Evolutionary conservation across 1,140 invertebrate genomes (phyloP).

Genomic region (Heliothis virescens): DNA sequence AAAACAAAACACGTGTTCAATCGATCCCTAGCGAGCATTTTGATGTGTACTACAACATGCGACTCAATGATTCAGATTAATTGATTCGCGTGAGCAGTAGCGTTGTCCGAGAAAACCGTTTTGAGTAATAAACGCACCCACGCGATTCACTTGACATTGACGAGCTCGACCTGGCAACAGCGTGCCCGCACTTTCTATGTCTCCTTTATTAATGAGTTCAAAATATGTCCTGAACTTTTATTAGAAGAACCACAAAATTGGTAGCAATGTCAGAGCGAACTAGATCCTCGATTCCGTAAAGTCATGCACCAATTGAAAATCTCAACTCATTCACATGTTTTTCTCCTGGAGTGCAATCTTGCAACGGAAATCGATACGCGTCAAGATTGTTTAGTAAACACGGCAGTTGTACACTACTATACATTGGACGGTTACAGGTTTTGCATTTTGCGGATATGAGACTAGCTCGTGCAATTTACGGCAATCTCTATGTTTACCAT

Average conservation of each 20-base stretch:
- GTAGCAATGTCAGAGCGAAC: not conserved
- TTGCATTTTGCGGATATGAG: too few relatives aligned
- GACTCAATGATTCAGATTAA: slow-evolving; percentile 66
- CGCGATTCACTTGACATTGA: slow-evolving; percentile 64
- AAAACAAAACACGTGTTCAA: slow-evolving; percentile 51
- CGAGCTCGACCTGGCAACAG: not conserved
- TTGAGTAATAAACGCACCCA: slow-evolving; percentile 67
- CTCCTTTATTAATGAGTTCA: slow-evolving; percentile 17
- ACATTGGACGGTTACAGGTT: too few relatives aligned
- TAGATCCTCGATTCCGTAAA: too few relatives aligned
- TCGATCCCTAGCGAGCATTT: slow-evolving; percentile 42
- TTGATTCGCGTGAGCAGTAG: slow-evolving; percentile 62
- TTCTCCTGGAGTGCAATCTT: too few relatives aligned
- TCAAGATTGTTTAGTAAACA: too few relatives aligned
- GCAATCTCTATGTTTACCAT: too few relatives aligned
- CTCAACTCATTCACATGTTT: too few relatives aligned
- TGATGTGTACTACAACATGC: slow-evolving; percentile 61
- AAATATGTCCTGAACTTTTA: not conserved
- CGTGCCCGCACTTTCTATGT: slow-evolving; percentile 26
- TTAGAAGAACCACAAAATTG: not conserved
- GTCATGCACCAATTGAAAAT: too few relatives aligned
- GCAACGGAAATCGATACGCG: too few relatives aligned
- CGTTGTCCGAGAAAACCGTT: slow-evolving; percentile 57
- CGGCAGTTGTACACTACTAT: too few relatives aligned
- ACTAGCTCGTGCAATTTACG: too few relatives aligned